Conservation (phyloP, 2,888 invertebrate species). For the Kryphioiulus occultus region DNA sequence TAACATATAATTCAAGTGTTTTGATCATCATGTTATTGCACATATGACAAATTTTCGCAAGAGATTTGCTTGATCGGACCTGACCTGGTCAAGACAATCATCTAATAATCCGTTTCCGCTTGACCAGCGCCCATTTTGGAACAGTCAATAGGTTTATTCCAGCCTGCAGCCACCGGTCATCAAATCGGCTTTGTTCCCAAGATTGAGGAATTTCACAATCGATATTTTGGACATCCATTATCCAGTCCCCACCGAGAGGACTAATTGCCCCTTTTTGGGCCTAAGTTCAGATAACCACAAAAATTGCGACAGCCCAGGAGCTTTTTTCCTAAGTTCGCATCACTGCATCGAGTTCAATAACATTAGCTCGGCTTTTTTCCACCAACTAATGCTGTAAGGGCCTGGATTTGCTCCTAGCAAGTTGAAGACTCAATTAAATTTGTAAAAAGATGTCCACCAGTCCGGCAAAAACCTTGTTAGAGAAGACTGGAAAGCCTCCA, state of each 20-base stretch:
- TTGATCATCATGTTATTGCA: no score
- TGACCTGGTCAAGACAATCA: not conserved
- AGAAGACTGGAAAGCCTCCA: not conserved
- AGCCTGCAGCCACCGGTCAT: not conserved
- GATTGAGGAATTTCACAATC: conserved; percentile 18
- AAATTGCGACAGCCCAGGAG: conserved; percentile 4
- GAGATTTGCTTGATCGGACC: not conserved
- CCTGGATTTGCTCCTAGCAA: conserved; percentile 1
- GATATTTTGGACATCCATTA: conserved; percentile 19
- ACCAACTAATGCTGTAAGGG: not conserved
- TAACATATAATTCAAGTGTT: no score
- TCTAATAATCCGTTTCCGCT: not conserved
- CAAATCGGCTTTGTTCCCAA: not conserved
- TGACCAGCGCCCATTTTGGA: not conserved
- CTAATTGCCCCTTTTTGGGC: conserved; percentile 15
- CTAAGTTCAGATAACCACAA: conserved; percentile 17
- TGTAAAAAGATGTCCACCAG: not conserved
- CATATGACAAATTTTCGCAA: no score
- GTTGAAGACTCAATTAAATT: conserved; percentile 11
- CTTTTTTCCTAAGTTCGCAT: not conserved
- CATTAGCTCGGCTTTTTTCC: conserved; percentile 4
- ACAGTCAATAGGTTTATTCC: conserved; percentile 2
- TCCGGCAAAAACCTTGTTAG: not conserved
- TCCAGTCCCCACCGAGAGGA: not conserved
- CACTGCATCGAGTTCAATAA: not conserved